Base-by-base conservation (phyloP, 2,888 invertebrate species). In the Drosophila mimica region DNA sequence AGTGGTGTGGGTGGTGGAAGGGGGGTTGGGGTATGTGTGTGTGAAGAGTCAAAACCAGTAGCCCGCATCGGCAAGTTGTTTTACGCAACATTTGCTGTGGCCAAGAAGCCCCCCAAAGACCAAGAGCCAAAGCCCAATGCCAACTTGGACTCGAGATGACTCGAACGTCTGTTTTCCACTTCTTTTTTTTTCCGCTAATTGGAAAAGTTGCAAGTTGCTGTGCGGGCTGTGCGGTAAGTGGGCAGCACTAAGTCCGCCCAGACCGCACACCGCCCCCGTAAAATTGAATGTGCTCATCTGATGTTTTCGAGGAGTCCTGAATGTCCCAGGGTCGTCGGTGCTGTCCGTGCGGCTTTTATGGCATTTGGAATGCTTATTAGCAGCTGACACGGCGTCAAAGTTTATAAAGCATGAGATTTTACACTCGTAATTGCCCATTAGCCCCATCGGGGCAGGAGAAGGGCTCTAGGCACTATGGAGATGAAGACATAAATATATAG, bases 151-250 rank as follows among this genome's bases (percentile, higher is more conserved):
- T 70, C 60, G 49, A 46, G 61, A 66, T 61, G 70, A 46, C 53
- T 74, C 52, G 61, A 56, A 65, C 67, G 68, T 70, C 63, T 70
- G 65, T 70, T 56, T 62, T 49, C 68, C 78, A 80, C 80, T 82
- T 80, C n/a, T 56, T 43, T 52, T 78, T 86, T 89, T 83, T 85
- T 81, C 72, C 91, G 90, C 91, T 91, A 91, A 91, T 91, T 91
- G 90, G 91, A 91, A 91, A 91, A 91, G 90, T 91, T 91, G 83
- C 78, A 86, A 88, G 89, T 88, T 89, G 17, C 28, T 54, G 82
- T 82, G 72, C 74, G 75, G 70, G 78, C 70, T 53, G 70, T 57
- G 70, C 58, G 72, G 65, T 46, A 58, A 61, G 48, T 52, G 71
- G 61, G 59, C 48, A 61, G 52, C 40, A 25, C 30, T 31, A 40